Conservation (phyloP, 1,140 invertebrate genomes). For the Notospermus geniculatus region DNA sequence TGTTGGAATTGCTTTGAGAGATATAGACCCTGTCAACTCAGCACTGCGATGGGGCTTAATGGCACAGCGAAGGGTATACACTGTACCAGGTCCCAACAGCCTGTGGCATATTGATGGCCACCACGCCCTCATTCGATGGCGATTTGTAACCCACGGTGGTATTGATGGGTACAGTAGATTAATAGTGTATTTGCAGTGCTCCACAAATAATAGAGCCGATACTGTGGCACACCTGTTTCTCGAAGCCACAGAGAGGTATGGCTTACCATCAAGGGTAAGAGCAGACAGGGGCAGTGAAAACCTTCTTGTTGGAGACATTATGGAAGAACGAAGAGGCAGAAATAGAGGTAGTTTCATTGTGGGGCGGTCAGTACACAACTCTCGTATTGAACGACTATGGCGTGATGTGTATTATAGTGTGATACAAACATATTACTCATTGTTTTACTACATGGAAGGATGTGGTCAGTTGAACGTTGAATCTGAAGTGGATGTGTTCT, state of each 20-base stretch:
- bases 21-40: no score
- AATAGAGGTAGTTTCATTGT: slow-evolving; percentile 14
- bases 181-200: slow-evolving; percentile 20
- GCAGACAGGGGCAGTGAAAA: slow-evolving; percentile 27
- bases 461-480: no score
- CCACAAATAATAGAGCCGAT: slow-evolving; percentile 21
- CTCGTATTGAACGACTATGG: slow-evolving; percentile 3
- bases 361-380: slow-evolving; percentile 22
- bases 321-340: slow-evolving; percentile 11
- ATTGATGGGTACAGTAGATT: slow-evolving; percentile 30
- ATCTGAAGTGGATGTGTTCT: background rate
- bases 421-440: background rate
- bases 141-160: slow-evolving; percentile 27
- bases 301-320: slow-evolving; percentile 21
- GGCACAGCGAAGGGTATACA: background rate
- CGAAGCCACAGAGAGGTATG: slow-evolving; percentile 13
- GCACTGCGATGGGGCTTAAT: no score
- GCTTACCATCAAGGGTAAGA: slow-evolving; percentile 23
- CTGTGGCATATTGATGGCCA: slow-evolving; percentile 8
- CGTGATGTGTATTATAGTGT: slow-evolving; percentile 1
- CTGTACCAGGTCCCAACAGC: background rate
- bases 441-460: slow-evolving; percentile 4
- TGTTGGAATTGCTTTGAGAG: no score
- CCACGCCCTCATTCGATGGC: slow-evolving; percentile 18
- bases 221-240: slow-evolving; percentile 17